Evolutionary conservation across 2,888 invertebrate genomes (phyloP).

Genomic region (Cordilura impudica): DNA sequence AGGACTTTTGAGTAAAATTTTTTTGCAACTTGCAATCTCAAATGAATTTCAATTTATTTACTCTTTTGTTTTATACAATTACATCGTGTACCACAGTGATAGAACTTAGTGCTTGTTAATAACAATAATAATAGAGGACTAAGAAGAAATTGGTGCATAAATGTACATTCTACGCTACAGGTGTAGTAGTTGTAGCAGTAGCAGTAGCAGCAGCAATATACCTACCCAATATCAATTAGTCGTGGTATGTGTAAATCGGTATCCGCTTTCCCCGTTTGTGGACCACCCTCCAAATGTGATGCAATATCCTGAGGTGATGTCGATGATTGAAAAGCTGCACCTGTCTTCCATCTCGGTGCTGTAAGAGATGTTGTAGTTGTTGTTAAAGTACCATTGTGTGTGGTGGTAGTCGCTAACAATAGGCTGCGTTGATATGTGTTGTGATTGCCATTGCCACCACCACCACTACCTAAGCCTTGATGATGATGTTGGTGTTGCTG

Average conservation of each 20-base stretch:
- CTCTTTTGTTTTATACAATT: not conserved
- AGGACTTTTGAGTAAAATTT: not conserved
- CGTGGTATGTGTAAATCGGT: conserved; percentile 84
- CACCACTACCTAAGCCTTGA: conserved; percentile 39
- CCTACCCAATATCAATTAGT: conserved; percentile 82
- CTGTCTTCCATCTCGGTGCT: conserved; percentile 75
- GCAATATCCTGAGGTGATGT: conserved; percentile 41
- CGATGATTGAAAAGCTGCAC: conserved; percentile 65
- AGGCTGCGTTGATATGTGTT: conserved; percentile 62
- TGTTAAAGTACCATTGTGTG: conserved; percentile 52
- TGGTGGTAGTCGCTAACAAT: conserved; percentile 57
- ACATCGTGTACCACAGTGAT: conserved; percentile 34
- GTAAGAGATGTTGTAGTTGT: conserved; percentile 65
- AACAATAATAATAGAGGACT: not conserved
- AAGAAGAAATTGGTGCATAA: not conserved
- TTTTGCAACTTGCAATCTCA: not conserved
- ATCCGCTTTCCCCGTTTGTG: conserved; percentile 71
- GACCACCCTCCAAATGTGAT: conserved; percentile 33
- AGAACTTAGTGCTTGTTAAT: conserved; percentile 5
- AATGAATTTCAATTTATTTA: not conserved
- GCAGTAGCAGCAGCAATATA: no score
- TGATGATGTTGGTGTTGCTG: conserved; percentile 65
- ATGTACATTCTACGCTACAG: no score
- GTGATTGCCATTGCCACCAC: not conserved
- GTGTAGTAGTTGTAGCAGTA: no score